These are phyloP conservation scores for Drosophila parvula DNA, from an alignment of 1,140 invertebrate genomes.

Conservation along the genomic window DNA sequence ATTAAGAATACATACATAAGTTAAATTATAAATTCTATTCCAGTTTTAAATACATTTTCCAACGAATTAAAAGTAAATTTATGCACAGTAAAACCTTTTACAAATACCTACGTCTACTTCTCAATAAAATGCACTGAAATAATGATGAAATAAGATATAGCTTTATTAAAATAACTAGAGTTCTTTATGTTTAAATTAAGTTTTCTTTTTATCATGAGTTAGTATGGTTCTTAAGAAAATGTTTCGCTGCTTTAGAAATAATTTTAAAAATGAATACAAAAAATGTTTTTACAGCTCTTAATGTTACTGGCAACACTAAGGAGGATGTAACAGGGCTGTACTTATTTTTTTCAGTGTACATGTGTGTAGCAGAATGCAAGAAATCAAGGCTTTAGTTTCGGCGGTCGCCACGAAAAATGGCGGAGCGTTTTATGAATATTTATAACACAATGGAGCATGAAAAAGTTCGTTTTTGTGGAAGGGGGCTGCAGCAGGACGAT, in stretches of 20 bases:
- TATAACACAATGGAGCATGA: conserved; percentile 79
- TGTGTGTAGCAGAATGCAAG: conserved; percentile 59
- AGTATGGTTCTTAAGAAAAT: too few relatives aligned
- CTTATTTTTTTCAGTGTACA: background rate
- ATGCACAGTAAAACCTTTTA: background rate
- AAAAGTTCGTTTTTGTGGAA: conserved; percentile 66
- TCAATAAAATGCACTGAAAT: background rate
- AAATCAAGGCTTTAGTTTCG: conserved; percentile 77
- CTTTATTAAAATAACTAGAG: background rate
- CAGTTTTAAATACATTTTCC: background rate
- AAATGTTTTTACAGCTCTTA: too few relatives aligned
- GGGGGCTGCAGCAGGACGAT: background rate
- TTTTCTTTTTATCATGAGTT: background rate
- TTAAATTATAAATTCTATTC: background rate
- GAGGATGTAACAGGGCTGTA: background rate
- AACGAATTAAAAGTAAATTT: too few relatives aligned
- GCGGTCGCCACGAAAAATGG: conserved; percentile 63
- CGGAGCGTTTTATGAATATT: conserved; percentile 76
- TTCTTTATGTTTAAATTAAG: background rate
- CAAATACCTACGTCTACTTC: background rate
- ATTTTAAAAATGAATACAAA: too few relatives aligned
- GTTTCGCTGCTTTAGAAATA: too few relatives aligned
- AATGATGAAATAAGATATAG: background rate
- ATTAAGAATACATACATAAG: accelerated
- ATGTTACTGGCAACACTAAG: too few relatives aligned